Evolutionary conservation across 2,888 invertebrate species (phyloP).

Genomic region (Cecidostiba fungosa): DNA sequence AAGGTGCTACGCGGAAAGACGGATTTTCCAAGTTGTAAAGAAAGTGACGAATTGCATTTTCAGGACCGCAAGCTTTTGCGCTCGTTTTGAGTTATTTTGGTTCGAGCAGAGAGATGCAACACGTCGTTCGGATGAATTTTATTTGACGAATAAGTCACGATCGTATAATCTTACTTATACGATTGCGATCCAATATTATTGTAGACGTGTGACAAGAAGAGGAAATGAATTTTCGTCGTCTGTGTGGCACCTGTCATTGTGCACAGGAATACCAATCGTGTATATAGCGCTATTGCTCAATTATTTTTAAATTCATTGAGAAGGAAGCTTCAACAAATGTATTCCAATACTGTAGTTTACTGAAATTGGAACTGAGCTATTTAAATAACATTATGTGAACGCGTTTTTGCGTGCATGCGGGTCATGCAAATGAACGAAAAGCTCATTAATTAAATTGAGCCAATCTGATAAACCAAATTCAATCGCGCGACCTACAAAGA

Average conservation of each 20-base stretch:
- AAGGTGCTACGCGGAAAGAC: neutral
- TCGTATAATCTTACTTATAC: neutral
- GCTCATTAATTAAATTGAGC: slow-evolving; percentile 56
- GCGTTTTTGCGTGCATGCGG: slow-evolving; percentile 30
- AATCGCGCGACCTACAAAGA: slow-evolving; percentile 51
- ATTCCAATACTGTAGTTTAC: neutral
- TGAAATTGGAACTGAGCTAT: slow-evolving; percentile 16
- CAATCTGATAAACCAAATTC: slow-evolving; percentile 57
- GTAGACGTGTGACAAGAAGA: neutral
- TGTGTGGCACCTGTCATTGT: neutral
- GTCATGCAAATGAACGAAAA: slow-evolving; percentile 53
- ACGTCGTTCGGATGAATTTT: neutral
- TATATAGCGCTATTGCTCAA: too few species aligned
- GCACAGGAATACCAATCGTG: too few species aligned
- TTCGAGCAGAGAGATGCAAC: neutral
- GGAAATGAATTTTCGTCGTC: neutral
- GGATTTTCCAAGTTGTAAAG: neutral
- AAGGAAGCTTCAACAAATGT: neutral
- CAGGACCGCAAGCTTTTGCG: too few species aligned
- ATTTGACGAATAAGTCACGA: neutral
- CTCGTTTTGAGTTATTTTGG: neutral
- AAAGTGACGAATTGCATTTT: neutral
- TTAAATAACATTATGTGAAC: slow-evolving; percentile 22
- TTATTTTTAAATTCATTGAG: too few species aligned
- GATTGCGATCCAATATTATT: neutral